These are phyloP conservation scores for Paracanthobrama guichenoti DNA, from an alignment of 2,113 vertebrate species.

Conservation along the genomic window DNA sequence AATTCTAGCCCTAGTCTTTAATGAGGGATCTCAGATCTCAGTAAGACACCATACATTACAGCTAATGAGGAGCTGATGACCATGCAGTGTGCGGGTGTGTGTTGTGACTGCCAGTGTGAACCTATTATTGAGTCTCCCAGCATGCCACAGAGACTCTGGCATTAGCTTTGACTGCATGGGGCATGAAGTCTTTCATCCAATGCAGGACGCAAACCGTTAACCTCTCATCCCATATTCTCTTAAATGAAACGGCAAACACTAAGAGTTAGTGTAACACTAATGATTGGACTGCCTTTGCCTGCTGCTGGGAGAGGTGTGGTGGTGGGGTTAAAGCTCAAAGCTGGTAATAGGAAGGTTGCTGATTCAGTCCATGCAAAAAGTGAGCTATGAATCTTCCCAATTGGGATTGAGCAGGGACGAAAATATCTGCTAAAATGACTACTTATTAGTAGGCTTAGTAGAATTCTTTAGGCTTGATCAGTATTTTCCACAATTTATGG, in stretches of 20 bases:
- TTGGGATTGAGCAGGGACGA: neutral
- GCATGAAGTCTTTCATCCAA: slow-evolving; percentile 44
- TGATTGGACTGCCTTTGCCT: neutral
- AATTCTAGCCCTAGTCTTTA: slow-evolving; percentile 21
- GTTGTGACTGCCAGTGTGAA: slow-evolving; percentile 14
- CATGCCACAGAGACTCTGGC: slow-evolving; percentile 36
- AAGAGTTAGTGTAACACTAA: slow-evolving; percentile 18
- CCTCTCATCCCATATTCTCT: slow-evolving; percentile 41
- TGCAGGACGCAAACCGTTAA: slow-evolving; percentile 11
- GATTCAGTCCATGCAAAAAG: neutral
- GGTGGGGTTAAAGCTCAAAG: neutral
- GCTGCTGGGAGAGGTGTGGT: neutral
- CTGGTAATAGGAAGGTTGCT: neutral
- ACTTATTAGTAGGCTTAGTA: neutral
- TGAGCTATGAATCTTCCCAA: neutral
- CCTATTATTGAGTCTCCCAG: slow-evolving; percentile 38
- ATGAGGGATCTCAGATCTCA: slow-evolving; percentile 22
- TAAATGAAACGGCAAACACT: slow-evolving; percentile 4
- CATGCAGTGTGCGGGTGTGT: neutral
- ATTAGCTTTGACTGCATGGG: slow-evolving; percentile 46
- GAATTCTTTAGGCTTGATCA: neutral
- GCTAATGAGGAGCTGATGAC: slow-evolving; percentile 49
- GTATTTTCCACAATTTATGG: neutral
- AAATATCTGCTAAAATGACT: neutral
- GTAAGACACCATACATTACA: slow-evolving; percentile 45